Conservation (phyloP, 1,140 invertebrate genomes). For the Watersipora subatra region DNA sequence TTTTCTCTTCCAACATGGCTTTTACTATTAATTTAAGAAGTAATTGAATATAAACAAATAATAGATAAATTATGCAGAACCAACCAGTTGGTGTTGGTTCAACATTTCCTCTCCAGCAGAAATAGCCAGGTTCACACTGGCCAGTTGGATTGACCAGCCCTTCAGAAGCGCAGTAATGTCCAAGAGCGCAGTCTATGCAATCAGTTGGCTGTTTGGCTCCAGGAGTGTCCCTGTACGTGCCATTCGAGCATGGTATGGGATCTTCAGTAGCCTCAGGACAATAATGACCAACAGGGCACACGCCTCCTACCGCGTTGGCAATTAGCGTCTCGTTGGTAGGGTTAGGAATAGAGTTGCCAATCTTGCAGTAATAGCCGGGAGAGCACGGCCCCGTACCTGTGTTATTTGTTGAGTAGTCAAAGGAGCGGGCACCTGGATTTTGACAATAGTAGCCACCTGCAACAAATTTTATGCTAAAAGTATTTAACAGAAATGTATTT, state of each 20-base stretch:
- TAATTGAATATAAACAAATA: not conserved
- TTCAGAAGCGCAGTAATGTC: slow-evolving; percentile 23
- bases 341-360: slow-evolving; percentile 15
- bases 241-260: slow-evolving; percentile 25
- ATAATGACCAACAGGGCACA: slow-evolving; percentile 28
- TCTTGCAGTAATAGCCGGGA: slow-evolving; percentile 30
- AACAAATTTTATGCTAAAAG: too few relatives aligned
- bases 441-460: slow-evolving; percentile 25
- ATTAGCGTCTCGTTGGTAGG: not conserved
- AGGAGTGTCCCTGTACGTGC: slow-evolving; percentile 24
- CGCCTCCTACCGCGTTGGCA: slow-evolving; percentile 26
- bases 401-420: slow-evolving; percentile 25
- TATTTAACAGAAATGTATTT: too few relatives aligned
- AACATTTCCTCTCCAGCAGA: slow-evolving; percentile 24
- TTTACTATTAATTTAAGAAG: too few relatives aligned
- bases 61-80: not conserved
- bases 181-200: slow-evolving; percentile 24
- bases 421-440: slow-evolving; percentile 19
- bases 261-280: slow-evolving; percentile 25
- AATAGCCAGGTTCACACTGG: slow-evolving; percentile 27
- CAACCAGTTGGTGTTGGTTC: slow-evolving; percentile 23
- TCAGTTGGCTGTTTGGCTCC: slow-evolving; percentile 14
- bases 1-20: too few relatives aligned
- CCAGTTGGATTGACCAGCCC: slow-evolving; percentile 19
- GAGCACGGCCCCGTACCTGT: slow-evolving; percentile 27